Evolutionary conservation across 64 coral and sea anemone species (phyloP), one percentile per base, ranked within the genome.

Genomic region (Pocillopora damicornis): DNA sequence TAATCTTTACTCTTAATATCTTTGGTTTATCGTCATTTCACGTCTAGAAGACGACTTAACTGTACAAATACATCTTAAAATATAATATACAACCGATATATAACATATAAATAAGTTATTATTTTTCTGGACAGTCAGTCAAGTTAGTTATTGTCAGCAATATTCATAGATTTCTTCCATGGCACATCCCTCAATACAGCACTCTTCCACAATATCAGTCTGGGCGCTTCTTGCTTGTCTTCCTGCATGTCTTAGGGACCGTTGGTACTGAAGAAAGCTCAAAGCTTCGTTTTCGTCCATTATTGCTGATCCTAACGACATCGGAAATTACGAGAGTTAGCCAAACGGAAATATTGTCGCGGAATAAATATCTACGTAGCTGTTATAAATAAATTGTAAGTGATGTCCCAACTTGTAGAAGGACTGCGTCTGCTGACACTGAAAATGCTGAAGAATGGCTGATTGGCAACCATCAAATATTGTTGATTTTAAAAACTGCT

Each of bases 181-280:
- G 30, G 74, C 71, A 37, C 90, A 92, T 18, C 90, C 90, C 36
- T 92, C 90, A 11, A 61, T 0, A 38, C 90, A 92, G 25, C 90
- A 92, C 56, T 92, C 90, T 63, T 92, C 90, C 11, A 87, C 82
- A 51, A 87, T 80, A 66, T 79, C 37, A 57, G 81, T 85, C 0
- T 5, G 5, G 20, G 26, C 4, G 13, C 14, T 6, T 18, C 9
- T 57, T 37, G 36, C 34, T 30, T 37, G 1, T 26, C 56, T 42
- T 85, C 18, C 22, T 11, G 67, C 22, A 71, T 23, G n/a, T 71
- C 67, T 71, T 71, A 1, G 67, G 9, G 67, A 71, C 18, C 67
- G 67, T 20, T 71, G 37, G 18, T 58, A 42, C 23, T n/a, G 64
- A 35, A 82, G 18, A 66, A 85, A 85, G 72, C 81, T 85, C 22